phyloP scores from a whole-genome alignment of 2,113 vertebrate genomes.

The Clarias magur region DNA sequence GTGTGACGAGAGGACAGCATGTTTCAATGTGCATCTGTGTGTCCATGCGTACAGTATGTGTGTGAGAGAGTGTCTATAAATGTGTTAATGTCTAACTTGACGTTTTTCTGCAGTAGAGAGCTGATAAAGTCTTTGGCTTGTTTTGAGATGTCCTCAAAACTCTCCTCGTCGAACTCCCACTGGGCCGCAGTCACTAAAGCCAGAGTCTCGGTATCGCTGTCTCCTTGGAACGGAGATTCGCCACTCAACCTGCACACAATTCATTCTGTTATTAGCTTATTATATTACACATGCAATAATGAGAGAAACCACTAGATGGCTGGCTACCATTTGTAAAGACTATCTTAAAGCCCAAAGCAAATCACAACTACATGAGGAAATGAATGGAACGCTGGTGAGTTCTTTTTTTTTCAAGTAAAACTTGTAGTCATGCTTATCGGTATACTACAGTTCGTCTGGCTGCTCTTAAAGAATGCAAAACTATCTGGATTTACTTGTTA shows the following conservation, averaged over 20 bases:
- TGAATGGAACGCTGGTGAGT: neutral
- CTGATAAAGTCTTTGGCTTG: conserved; percentile 83
- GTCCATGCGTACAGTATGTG: neutral
- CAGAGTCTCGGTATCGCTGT: conserved; percentile 78
- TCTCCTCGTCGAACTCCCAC: conserved; percentile 84
- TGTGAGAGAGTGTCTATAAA: neutral
- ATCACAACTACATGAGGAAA: neutral
- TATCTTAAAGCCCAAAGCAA: neutral
- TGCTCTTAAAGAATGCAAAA: neutral
- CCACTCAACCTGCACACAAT: conserved; percentile 76
- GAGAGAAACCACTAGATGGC: conserved; percentile 54
- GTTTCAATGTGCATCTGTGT: neutral
- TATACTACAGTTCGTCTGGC: neutral
- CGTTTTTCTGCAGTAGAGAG: conserved; percentile 77
- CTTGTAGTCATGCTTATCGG: neutral
- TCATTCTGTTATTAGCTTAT: neutral
- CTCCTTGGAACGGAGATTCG: conserved; percentile 85
- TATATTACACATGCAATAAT: neutral
- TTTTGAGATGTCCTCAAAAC: conserved; percentile 77
- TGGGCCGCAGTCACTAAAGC: conserved; percentile 77
- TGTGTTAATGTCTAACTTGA: conserved; percentile 61
- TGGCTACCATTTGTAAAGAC: neutral
- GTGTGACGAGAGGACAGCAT: neutral
- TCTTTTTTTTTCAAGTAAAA: no score
- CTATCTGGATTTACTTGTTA: neutral